Evolutionary conservation across 2,888 invertebrate species (phyloP).

Genomic region (Xanthia icteritia): DNA sequence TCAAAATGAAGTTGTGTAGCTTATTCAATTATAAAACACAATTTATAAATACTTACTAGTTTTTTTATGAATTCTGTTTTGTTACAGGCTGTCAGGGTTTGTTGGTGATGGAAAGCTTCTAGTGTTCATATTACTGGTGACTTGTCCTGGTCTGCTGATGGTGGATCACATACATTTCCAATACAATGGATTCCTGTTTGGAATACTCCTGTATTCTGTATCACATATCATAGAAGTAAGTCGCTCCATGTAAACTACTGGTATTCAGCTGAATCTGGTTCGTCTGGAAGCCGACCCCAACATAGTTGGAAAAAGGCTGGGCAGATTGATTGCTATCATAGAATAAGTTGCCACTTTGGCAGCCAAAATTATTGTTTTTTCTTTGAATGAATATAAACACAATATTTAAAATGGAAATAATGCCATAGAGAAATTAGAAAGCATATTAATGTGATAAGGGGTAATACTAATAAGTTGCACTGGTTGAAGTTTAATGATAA

Average conservation of each 20-base stretch:
- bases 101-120: conserved; percentile 90
- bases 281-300: no score
- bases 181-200: conserved; percentile 99
- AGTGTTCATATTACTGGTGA: conserved; percentile 92
- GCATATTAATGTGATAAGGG: not conserved
- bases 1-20: not conserved
- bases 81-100: conserved; percentile 78
- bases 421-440: not conserved
- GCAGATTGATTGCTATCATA: conserved; percentile 86
- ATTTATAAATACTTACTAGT: not conserved
- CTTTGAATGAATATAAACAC: not conserved
- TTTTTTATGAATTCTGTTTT: not conserved
- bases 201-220: conserved; percentile 95
- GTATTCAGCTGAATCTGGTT: no score
- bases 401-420: not conserved
- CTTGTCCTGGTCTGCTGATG: conserved; percentile 96
- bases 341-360: conserved; percentile 69
- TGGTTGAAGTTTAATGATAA: not conserved
- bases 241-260: no score
- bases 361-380: not conserved
- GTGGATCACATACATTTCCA: conserved; percentile 99
- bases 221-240: conserved; percentile 92
- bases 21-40: not conserved
- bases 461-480: not conserved
- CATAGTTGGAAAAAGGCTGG: no score